Conservation (phyloP, 2,888 invertebrate genomes). For the Gasteruption jaculator region DNA sequence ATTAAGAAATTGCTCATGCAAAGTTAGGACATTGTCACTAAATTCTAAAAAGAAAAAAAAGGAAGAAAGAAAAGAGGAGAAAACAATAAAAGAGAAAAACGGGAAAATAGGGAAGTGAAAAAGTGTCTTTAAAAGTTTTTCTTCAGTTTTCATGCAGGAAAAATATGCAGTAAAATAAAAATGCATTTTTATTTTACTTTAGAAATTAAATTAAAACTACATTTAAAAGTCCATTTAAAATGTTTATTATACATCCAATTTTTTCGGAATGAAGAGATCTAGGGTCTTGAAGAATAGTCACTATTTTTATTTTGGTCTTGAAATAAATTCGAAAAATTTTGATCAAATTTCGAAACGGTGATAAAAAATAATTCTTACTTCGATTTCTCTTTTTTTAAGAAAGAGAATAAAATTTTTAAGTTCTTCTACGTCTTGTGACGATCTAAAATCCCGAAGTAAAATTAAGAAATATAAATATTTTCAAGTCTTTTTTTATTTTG, state of each 20-base stretch:
- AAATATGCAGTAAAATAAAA: no score
- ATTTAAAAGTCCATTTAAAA: neutral
- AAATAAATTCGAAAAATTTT: slow-evolving; percentile 11
- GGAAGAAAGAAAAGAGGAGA: no score
- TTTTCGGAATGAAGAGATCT: neutral
- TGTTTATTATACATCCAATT: slow-evolving; percentile 1
- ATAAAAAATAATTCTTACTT: neutral
- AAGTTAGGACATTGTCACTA: no score
- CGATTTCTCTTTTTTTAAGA: neutral
- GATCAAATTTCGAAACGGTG: neutral
- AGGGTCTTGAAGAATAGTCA: slow-evolving; percentile 4
- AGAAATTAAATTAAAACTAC: slow-evolving; percentile 1
- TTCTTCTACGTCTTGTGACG: slow-evolving; percentile 16
- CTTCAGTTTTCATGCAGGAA: no score
- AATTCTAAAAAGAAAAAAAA: no score
- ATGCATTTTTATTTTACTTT: no score
- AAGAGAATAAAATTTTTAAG: slow-evolving; percentile 6
- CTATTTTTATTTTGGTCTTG: slow-evolving; percentile 3
- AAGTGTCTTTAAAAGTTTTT: no score
- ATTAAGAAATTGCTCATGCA: no score
- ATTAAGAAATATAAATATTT: slow-evolving; percentile 18
- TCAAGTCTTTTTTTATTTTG: slow-evolving; percentile 19
- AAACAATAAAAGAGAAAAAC: no score
- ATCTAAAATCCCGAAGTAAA: slow-evolving; percentile 7
- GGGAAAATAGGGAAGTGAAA: no score